Base-by-base conservation (phyloP, 2,797 vertebrate species). In the Pempheris klunzingeri region DNA sequence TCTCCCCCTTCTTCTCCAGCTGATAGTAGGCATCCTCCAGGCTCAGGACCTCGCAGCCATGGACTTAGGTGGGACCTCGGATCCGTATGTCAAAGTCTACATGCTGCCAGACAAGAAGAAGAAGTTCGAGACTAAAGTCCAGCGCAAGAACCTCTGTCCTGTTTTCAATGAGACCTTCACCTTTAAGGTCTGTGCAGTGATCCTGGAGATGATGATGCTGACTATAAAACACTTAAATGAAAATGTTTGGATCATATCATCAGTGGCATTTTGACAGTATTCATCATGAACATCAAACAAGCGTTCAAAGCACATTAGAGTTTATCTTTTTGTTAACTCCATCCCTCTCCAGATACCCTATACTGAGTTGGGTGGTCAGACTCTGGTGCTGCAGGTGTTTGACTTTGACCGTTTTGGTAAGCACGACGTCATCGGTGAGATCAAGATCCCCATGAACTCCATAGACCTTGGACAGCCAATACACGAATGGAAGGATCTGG, bases 341-440 rank as follows among this genome's bases (percentile, higher is more conserved):
- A 5, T 67, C 1, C 32, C 24, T 69, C 61, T 77, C 3, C 81
- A 97, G 97, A 94, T 97, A 34, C 95, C 96, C 4, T 98, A 97
- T 24, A 94, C 78, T 30, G 97, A 97, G 82, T 80, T 98, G 71
- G 97, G 96, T 0, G 96, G 96, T n/a, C 95, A 97, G 89, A 95
- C 94, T 24, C 90, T 98, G 71, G 95, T 97, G 71, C 90, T 98
- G 87, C 94, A 96, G 4, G 96, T 97, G 44, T 98, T 96, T 59
- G 97, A 98, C 88, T 98, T 97, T 78, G 97, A 98, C 74, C 96
- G 97, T 28, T 98, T 98, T 65, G 97, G 97, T 32, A 97, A 97
- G 81, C 97, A 98, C 0, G 97, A 98, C 8, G 91, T 95, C 71
- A 98, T 98, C 0, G 97, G 97, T 0, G 95, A 97, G 83, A 94